Evolutionary conservation across 2,888 invertebrate species (phyloP), one percentile per base, ranked within the genome.

Genomic region (Drosophila picticornis): DNA sequence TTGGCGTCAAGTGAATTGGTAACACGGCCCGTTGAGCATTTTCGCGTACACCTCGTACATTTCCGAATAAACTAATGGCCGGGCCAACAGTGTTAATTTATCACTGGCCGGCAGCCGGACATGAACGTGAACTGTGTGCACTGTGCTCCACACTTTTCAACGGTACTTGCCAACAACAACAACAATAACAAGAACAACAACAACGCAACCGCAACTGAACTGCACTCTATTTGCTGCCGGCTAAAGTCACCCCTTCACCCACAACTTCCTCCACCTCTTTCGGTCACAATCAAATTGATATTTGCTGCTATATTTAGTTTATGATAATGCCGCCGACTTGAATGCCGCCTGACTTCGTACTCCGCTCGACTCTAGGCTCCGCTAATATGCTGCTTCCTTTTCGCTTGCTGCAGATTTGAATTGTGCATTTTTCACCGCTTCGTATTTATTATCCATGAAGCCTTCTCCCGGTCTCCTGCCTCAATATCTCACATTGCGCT

Each of bases 271-370:
- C 1, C 55, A 25, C 4, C 36, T 27, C 6, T 34, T 19, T 36
- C 38, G 31, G 31, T 25, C 75, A 75, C 90, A 90, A 90, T 88
- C 84, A 88, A 88, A 88, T 88, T 88, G 88, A 88, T 88, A 90
- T 90, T 88, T 86, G 88, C 90, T 90, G 90, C 78, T 86, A 88
- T 86, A 88, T 90, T 88, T 88, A 90, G 90, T 88, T 88, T 88
- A 90, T 88, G 88, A 90, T 88, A 86, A 90, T 90, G 88, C 84
- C 84, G 80, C 76, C 80, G 75, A 74, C 73, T 66, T 77, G 68
- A 62, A 51, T 55, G 70, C 55, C 29, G 52, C 74, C 64, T 29
- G 51, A 50, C 57, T 40, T 34, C 25, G 74, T 34, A n/a, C 56
- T 55, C 38, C 7, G n/a, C 7, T 51, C 29, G 31, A 52, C 31